Conservation (phyloP, 2,888 invertebrate genomes). For the Mactromeris polynyma region DNA sequence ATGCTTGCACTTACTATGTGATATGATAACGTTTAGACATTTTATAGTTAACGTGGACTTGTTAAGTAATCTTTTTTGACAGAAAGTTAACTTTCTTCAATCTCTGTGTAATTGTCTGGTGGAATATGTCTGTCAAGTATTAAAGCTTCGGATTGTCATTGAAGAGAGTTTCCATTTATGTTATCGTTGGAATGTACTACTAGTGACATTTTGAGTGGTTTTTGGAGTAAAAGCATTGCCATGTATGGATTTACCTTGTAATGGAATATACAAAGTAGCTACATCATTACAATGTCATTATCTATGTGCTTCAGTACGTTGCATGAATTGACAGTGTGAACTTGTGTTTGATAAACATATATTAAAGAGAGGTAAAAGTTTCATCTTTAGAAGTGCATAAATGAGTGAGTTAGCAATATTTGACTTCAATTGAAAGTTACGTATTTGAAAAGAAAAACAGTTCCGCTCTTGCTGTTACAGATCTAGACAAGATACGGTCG, state of each 20-base stretch:
- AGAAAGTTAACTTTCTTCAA: neutral
- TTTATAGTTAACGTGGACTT: neutral
- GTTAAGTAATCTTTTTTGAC: neutral
- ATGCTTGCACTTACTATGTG: neutral
- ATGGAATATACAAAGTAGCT: too few relatives aligned
- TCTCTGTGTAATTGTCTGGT: neutral
- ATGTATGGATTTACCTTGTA: neutral
- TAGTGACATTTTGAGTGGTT: neutral
- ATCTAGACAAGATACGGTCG: neutral
- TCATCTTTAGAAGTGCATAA: too few relatives aligned
- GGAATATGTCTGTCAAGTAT: neutral
- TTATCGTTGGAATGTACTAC: neutral
- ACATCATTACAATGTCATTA: too few relatives aligned
- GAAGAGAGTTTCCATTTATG: neutral
- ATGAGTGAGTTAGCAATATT: neutral
- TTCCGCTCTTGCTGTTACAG: conserved; percentile 1
- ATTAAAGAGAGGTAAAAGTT: too few relatives aligned
- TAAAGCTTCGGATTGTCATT: conserved; percentile 4
- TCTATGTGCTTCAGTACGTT: too few relatives aligned
- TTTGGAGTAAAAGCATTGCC: neutral
- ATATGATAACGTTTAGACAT: neutral
- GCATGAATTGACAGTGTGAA: too few relatives aligned
- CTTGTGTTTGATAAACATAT: neutral
- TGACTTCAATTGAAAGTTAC: neutral
- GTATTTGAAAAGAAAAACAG: conserved; percentile 10